Percentiles rank a stretch among this genome's conserved stretches.
Evolutionary conservation across 2,888 invertebrate genomes (phyloP).

Genomic region (Mechanitis mazaeus): DNA sequence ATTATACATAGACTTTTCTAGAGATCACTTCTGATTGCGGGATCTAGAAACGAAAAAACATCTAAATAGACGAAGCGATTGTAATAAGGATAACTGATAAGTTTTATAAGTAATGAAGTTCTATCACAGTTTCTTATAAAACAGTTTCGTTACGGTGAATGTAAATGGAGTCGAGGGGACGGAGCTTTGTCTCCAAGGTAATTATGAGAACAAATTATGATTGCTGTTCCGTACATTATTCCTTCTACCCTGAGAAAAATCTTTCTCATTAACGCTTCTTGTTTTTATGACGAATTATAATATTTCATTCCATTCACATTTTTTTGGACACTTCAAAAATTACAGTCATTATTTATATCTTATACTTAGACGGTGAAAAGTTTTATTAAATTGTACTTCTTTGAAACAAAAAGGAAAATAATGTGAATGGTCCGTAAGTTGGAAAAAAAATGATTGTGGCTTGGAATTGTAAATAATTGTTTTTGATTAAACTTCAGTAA

Average conservation of each 20-base stretch:
- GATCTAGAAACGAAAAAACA: neutral
- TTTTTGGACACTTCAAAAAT: conserved; percentile 11
- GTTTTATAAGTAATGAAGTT: conserved; percentile 5
- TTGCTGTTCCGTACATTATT: conserved; percentile 35
- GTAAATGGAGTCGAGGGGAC: conserved; percentile 21
- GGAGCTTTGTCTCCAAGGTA: conserved; percentile 25
- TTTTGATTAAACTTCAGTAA: no score
- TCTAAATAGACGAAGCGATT: conserved; percentile 1
- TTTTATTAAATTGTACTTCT: conserved; percentile 1
- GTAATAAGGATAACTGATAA: conserved; percentile 2
- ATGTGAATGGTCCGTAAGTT: neutral
- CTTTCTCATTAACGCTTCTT: conserved; percentile 30
- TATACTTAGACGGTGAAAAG: conserved; percentile 9
- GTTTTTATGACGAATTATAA: conserved; percentile 21
- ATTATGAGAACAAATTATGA: conserved; percentile 39
- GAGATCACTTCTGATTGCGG: neutral
- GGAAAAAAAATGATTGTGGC: neutral
- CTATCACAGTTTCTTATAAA: conserved; percentile 3
- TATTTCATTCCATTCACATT: conserved; percentile 13
- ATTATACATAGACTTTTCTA: neutral
- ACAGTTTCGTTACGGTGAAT: conserved; percentile 22
- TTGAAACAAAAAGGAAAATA: neutral
- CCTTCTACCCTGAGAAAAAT: conserved; percentile 31
- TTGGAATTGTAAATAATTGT: no score
- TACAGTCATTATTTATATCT: conserved; percentile 13